A percentile compares a stretch with the other conserved stretches of the same genome.
phyloP scores from a whole-genome alignment of 2,888 invertebrate species.

The Apamea epomidion region DNA sequence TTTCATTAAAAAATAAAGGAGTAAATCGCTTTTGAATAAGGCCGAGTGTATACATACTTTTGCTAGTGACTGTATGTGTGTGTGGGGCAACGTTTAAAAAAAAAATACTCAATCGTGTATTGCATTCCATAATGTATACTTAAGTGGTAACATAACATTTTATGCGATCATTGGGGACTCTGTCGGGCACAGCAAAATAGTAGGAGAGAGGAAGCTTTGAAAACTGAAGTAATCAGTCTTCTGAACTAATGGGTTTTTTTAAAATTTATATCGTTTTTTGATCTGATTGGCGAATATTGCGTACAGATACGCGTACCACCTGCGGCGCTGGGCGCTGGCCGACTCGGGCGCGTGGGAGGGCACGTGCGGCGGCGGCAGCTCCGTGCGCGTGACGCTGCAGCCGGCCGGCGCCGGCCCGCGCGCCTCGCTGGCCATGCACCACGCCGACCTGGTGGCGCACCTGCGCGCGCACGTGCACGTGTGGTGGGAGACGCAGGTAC shows the following conservation, averaged over 20 bases:
- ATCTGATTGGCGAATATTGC: not conserved
- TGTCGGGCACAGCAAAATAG: not conserved
- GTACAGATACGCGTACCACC: constrained; percentile 94
- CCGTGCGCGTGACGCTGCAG: constrained; percentile 95
- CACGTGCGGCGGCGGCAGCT: constrained; percentile 86
- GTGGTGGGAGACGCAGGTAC: constrained; percentile 95
- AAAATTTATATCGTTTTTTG: not conserved
- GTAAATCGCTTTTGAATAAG: no score
- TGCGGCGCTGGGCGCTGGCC: constrained; percentile 97
- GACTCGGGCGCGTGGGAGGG: constrained; percentile 95
- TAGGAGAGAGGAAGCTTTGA: not conserved
- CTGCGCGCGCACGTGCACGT: constrained; percentile 98
- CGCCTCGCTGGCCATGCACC: constrained; percentile 94
- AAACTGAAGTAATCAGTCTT: not conserved
- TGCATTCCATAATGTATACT: no score
- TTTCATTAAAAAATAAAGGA: no score
- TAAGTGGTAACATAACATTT: not conserved
- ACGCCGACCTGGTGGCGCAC: constrained; percentile 97
- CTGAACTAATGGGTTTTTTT: not conserved
- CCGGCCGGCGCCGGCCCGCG: constrained; percentile 97
- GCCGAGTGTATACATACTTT: no score
- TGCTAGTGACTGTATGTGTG: no score
- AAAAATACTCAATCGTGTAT: not conserved
- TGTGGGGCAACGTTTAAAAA: no score
- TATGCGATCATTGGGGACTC: not conserved